A percentile compares a stretch with the other conserved stretches of the same genome.
phyloP scores from a whole-genome alignment of 2,113 vertebrate genomes.

The Hypomesus transpacificus region DNA sequence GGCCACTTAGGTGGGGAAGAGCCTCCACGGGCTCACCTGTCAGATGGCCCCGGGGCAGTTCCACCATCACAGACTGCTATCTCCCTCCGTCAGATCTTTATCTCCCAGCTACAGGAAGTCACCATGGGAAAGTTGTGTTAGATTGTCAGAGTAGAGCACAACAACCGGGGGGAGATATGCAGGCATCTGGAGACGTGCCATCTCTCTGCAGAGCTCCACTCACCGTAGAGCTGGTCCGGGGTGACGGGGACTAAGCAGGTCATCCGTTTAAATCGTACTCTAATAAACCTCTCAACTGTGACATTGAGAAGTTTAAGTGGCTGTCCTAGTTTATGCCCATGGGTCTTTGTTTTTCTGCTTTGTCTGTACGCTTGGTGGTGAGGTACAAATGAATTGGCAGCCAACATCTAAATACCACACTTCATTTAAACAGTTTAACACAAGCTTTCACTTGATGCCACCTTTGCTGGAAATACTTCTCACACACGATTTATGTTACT shows the following conservation, averaged over 20 bases:
- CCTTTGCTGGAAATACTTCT: background rate
- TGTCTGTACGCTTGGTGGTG: slow-evolving; percentile 16
- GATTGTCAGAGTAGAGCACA: slow-evolving; percentile 40
- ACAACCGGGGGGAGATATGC: slow-evolving; percentile 28
- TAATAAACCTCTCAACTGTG: too few species aligned
- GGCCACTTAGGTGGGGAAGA: too few species aligned
- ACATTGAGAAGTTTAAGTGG: background rate
- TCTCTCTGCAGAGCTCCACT: background rate
- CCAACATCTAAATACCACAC: slow-evolving; percentile 36
- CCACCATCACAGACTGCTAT: too few species aligned
- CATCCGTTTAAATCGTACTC: too few species aligned
- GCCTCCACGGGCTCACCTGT: slow-evolving; percentile 14
- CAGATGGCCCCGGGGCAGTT: slow-evolving; percentile 26
- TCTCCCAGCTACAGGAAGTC: slow-evolving; percentile 47
- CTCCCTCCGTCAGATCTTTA: slow-evolving; percentile 38
- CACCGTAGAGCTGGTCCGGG: background rate
- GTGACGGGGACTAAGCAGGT: background rate
- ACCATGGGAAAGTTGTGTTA: slow-evolving; percentile 41
- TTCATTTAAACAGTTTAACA: slow-evolving; percentile 21
- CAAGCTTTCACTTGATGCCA: background rate
- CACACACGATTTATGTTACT: background rate
- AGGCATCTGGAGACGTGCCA: slow-evolving; percentile 39
- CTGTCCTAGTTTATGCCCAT: background rate
- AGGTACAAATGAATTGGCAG: slow-evolving; percentile 27
- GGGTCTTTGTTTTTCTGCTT: background rate